Evolutionary conservation across 2,797 vertebrate genomes (phyloP), one percentile per base, ranked within the genome.

Genomic region (Pteropus rufus): DNA sequence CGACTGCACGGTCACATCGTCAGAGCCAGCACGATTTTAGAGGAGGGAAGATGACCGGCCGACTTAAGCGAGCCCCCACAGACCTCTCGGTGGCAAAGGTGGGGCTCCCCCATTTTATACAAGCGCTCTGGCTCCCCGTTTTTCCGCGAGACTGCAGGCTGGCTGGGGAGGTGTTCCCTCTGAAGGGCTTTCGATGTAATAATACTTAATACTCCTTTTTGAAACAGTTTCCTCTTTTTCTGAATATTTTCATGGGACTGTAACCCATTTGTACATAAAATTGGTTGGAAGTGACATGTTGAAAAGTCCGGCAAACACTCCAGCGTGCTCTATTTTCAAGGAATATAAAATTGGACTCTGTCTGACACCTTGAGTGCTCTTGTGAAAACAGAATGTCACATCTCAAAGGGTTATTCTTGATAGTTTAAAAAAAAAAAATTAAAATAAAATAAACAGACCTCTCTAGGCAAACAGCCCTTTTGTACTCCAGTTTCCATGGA

Each of bases 361-460:
- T 97, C 97, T 97, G 98, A 98, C 98, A 98, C 97, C 95, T 97
- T 75, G 84, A 97, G 91, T 81, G 96, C 1, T 95, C 97, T 96
- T 97, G 94, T 96, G 95, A 98, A 98, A 98, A 98, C 96, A 98
- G 97, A 98, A 97, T 95, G 97, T 98, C 97, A 98, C 97, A 97
- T 98, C 96, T 97, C 93, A 95, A 95, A 96, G 90, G 89, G 96
- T 97, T 97, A 94, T 83, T 97, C 97, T 95, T 97, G 96, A 96
- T 98, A 88, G 97, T 97, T 98, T 76, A 44, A 93, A 84, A 89
- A 93, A 93, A 84, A 89, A 97, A 49, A 49, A 49, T 49, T 95
- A 92, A 97, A 97, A 97, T 97, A 97, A 98, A 98, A 97, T 97
- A 98, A 98, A 96, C 96, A 97, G 95, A 97, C 52, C 54, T 94